Evolutionary conservation across 2,888 invertebrate species (phyloP), one percentile per base, ranked within the genome.

Genomic region (Boloria selene): DNA sequence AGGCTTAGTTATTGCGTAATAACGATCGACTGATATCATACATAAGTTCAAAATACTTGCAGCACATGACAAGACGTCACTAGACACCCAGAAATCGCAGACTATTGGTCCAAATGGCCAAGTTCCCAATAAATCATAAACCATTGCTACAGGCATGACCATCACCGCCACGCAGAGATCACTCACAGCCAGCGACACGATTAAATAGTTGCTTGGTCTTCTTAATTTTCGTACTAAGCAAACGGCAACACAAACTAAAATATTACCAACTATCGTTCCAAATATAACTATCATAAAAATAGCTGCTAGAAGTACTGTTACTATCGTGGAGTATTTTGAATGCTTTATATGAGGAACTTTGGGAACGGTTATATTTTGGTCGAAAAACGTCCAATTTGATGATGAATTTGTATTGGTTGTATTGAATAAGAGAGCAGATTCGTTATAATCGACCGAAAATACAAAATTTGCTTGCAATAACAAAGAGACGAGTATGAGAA

Each of bases 21-120:
- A 99, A 64, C 98, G 94, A 86, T 99, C 99, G 68, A 99, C 96
- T 65, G 98, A 98, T 85, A 99, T 99, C 94, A 98, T 98, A 87
- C 99, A 99, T 72, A 99, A 94, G 89, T 99, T 99, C 59, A 99
- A 93, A 77, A 99, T 99, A 77, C 98, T 99, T n/a, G 99, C 99
- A 18, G 99, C 98, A 83, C 98, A 99, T 76, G 98, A 98, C 77
- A 99, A 94, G 45, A 99, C 98, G 87, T 99, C 99, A 83, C 98
- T 97, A 63, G 98, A 97, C 68, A 98, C 98, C 99, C 99, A 99
- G 71, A 98, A 94, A 83, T 98, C 97, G 88, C 99, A 99, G 79
- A 98, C 95, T 70, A 96, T 94, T 26, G 95, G 95, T 60, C 98
- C 98, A 79, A 99, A 98, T 75, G 96, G 95, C 99, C 99, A 99